phyloP scores from a whole-genome alignment of 2,888 invertebrate species.

The Drosophila subquinaria region DNA sequence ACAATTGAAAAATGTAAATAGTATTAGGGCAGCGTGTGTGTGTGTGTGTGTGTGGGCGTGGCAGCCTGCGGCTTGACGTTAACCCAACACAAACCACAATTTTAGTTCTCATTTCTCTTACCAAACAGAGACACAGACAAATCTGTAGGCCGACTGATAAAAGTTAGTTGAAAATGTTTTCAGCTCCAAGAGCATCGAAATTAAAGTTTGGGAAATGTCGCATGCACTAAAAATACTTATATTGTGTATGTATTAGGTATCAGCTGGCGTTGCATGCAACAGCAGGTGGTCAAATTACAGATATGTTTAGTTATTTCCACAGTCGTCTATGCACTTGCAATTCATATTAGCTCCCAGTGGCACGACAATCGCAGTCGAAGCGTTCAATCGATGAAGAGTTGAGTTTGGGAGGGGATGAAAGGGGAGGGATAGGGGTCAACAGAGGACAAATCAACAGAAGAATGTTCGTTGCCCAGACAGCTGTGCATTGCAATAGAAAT shows the following conservation, averaged over 20 bases:
- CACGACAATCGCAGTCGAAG: constrained; percentile 48
- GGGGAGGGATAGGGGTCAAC: not conserved
- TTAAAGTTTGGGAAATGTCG: constrained; percentile 46
- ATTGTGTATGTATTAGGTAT: constrained; percentile 13
- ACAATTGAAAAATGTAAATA: constrained; percentile 64
- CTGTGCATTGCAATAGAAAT: constrained; percentile 18
- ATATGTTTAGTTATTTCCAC: constrained; percentile 39
- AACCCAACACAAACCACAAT: constrained; percentile 49
- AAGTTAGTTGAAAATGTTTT: constrained; percentile 63
- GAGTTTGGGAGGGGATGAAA: not conserved
- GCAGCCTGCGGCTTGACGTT: constrained; percentile 46
- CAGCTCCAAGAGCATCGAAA: constrained; percentile 42
- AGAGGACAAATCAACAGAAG: not conserved
- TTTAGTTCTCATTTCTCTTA: constrained; percentile 24
- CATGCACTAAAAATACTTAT: constrained; percentile 33
- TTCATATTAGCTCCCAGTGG: constrained; percentile 57
- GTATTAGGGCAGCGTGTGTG: constrained; percentile 46
- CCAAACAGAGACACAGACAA: not conserved
- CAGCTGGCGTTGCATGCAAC: constrained; percentile 34
- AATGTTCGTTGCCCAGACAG: not conserved
- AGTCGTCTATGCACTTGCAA: constrained; percentile 47
- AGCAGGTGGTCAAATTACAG: constrained; percentile 26
- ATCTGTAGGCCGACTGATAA: constrained; percentile 60
- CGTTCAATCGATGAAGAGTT: constrained; percentile 15
- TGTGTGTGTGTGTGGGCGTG: constrained; percentile 37